Conservation (phyloP, 2,888 invertebrate species). For the Cremastobaeus sp. region DNA sequence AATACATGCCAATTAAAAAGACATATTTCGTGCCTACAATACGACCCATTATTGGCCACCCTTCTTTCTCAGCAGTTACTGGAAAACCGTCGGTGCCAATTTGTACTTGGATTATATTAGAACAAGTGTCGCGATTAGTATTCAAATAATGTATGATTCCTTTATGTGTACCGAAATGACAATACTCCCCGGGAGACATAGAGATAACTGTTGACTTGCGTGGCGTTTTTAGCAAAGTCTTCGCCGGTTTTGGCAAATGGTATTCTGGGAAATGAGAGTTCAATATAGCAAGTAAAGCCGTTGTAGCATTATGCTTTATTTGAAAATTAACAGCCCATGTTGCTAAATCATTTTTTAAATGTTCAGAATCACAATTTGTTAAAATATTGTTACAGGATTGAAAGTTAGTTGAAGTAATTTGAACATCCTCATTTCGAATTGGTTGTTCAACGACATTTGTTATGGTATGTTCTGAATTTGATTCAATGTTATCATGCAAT, state of each 20-base stretch:
- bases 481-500: no score
- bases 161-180: background rate
- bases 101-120: background rate
- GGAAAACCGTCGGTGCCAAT: slow-evolving; percentile 10
- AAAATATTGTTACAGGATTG: no score
- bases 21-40: background rate
- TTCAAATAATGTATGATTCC: background rate
- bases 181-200: slow-evolving; percentile 1
- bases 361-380: no score
- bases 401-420: no score
- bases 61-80: slow-evolving; percentile 2
- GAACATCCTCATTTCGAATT: no score
- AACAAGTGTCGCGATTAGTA: background rate
- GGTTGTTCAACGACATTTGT: no score
- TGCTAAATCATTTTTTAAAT: no score
- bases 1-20: slow-evolving; percentile 12
- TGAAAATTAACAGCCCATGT: no score
- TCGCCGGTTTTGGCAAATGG: background rate
- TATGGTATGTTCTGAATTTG: no score
- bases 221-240: background rate
- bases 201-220: background rate
- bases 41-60: slow-evolving; percentile 7
- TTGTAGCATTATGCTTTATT: no score
- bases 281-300: no score
- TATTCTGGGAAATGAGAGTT: background rate